Evolutionary conservation across 1,140 invertebrate genomes (phyloP).

Genomic region (Drosophila watanabei): DNA sequence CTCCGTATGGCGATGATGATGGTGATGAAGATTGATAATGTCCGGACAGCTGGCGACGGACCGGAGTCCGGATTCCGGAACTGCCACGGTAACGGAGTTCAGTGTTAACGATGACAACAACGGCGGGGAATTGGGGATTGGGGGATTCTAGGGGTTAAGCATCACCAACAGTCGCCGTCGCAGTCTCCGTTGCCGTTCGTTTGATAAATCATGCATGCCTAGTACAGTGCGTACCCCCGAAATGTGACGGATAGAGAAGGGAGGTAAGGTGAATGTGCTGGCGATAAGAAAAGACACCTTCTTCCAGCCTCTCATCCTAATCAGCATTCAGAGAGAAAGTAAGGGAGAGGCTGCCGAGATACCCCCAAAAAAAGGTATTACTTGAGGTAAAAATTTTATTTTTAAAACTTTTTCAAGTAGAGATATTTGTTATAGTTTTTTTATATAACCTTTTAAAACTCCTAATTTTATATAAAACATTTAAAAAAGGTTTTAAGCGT

Average conservation of each 20-base stretch:
- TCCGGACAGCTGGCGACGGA: conserved; percentile 19
- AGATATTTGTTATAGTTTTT: background rate
- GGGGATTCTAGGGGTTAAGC: background rate
- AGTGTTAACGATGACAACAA: conserved; percentile 52
- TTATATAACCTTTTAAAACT: background rate
- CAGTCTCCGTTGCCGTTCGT: conserved; percentile 5
- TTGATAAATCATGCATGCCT: conserved; percentile 44
- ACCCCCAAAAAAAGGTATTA: background rate
- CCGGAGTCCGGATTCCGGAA: conserved; percentile 6
- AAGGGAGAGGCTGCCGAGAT: background rate
- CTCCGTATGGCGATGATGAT: conserved; percentile 35
- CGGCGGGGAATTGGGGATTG: background rate
- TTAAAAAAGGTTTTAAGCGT: background rate
- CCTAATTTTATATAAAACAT: background rate
- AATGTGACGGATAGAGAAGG: conserved; percentile 11
- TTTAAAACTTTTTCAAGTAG: background rate
- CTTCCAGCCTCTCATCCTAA: conserved; percentile 27
- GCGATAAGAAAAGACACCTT: conserved; percentile 21
- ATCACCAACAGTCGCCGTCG: conserved; percentile 30
- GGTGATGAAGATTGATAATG: conserved; percentile 58
- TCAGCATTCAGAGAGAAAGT: conserved; percentile 41
- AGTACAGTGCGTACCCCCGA: conserved; percentile 30
- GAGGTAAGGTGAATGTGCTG: conserved; percentile 1
- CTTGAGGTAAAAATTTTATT: background rate
- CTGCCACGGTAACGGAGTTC: conserved; percentile 9